Evolutionary conservation across 2,888 invertebrate genomes (phyloP), one percentile per base, ranked within the genome.

Genomic region (Pandemis corylana): DNA sequence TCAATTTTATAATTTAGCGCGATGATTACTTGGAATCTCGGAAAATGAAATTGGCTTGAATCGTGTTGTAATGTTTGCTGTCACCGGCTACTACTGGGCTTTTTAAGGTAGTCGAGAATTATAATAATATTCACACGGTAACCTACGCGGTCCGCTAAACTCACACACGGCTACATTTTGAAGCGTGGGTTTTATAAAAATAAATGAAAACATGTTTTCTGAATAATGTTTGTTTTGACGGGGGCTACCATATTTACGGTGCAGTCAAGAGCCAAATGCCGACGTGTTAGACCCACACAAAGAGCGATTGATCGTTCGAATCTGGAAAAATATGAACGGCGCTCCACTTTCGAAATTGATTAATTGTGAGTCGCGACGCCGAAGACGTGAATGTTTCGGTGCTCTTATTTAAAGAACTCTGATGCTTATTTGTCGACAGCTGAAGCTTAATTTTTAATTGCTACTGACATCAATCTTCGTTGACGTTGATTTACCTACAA

Each of bases 171-270:
- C 79, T 83, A 83, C 82, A 80, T 85, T 83, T 82, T 81, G 82
- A 84, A 83, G 83, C 86, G 88, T 89, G 89, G 89, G 89, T 86
- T 90, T 87, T 89, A 91, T 85, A 88, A 90, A 91, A 92, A 91
- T 90, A 91, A 92, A 92, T 91, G 87, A 87, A 91, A 90, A 91
- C 89, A 90, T 85, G 80, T 83, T 84, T 90, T 90, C 88, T 89
- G 89, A 90, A 89, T 90, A 86, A 91, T 90, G 90, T 92, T 93
- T 94, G 90, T 93, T 94, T 90, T 91, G 91, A 89, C 90, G 85
- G 82, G 82, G 81, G 85, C 87, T 85, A 87, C 87, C 86, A 89
- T 88, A 89, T 91, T 90, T 87, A 88, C 83, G 84, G 80, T 83
- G 83, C 82, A 83, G 83, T 79, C 77, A 80, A 82, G 82, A 80